These are phyloP conservation scores for Urophycis tenuis DNA, from an alignment of 2,797 vertebrate species.

Conservation along the genomic window DNA sequence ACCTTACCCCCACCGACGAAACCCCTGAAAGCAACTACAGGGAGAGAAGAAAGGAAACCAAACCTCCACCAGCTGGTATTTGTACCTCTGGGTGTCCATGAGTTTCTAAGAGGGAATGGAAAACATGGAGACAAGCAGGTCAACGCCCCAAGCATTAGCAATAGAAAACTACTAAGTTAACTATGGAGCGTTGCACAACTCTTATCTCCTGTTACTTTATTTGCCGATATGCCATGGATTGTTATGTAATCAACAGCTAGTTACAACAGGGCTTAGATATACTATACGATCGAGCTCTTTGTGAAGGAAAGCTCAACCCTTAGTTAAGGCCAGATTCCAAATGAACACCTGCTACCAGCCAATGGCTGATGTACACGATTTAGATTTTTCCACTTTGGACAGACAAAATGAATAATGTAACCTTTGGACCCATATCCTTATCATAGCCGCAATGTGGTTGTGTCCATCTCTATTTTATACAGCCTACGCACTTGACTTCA, in stretches of 20 bases:
- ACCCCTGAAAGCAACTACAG: neutral
- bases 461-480: too few relatives aligned
- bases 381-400: neutral
- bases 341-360: neutral
- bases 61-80: neutral
- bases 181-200: neutral
- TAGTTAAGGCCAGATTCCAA: neutral
- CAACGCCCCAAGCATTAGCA: neutral
- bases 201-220: neutral
- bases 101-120: neutral
- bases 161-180: neutral
- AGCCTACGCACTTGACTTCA: too few relatives aligned
- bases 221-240: neutral
- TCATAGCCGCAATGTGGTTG: too few relatives aligned
- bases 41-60: neutral
- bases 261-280: neutral
- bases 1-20: neutral
- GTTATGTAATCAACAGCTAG: neutral
- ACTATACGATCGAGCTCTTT: neutral
- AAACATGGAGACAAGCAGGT: neutral
- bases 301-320: neutral
- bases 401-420: neutral
- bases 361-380: neutral
- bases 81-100: neutral
- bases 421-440: too few relatives aligned